phyloP scores from a whole-genome alignment of 2,113 vertebrate genomes.

The Columbina picui region DNA sequence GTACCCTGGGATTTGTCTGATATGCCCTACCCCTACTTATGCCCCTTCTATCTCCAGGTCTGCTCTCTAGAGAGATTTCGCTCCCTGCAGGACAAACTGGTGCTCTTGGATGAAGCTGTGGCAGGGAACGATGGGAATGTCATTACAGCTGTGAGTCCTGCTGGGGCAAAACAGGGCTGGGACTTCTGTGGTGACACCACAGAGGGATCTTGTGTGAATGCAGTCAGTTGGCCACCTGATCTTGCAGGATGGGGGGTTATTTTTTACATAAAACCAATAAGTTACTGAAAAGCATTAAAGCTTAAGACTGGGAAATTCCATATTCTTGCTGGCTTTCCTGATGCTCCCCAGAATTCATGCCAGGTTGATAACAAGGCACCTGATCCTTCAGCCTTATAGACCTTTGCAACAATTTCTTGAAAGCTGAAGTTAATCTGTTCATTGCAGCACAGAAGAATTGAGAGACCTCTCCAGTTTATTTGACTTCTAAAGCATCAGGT shows the following conservation, averaged over 20 bases:
- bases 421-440: neutral
- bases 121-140: conserved; percentile 89
- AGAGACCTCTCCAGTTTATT: neutral
- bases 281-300: neutral
- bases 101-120: conserved; percentile 89
- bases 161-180: neutral
- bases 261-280: neutral
- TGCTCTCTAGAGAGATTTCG: conserved; percentile 91
- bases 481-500: neutral
- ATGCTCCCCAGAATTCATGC: neutral
- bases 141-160: conserved; percentile 88
- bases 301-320: neutral
- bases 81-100: conserved; percentile 90
- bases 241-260: neutral
- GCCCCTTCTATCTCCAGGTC: conserved; percentile 62
- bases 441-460: neutral
- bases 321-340: neutral
- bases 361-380: neutral
- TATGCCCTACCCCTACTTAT: neutral
- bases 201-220: neutral
- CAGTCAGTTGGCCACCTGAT: neutral
- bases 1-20: neutral
- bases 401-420: neutral
- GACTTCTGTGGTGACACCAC: neutral
- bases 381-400: neutral